Percentiles rank a stretch among this genome's conserved stretches.
Conservation (phyloP, 2,113 vertebrate species). For the Philantomba maxwellii region DNA sequence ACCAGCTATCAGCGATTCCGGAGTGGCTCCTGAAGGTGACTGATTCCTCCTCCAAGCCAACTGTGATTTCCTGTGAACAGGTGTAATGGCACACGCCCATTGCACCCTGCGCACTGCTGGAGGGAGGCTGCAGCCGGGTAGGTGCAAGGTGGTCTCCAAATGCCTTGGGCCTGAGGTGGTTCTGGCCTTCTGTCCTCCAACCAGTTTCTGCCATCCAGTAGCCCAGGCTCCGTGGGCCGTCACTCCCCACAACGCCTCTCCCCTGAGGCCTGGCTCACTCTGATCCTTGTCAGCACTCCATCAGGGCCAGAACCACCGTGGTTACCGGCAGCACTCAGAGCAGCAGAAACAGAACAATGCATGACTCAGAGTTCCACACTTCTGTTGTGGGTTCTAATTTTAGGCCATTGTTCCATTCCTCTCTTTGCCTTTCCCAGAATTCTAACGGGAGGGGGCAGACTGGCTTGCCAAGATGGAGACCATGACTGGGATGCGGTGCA, state of each 20-base stretch:
- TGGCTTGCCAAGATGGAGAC: constrained; percentile 18
- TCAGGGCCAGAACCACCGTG: not conserved
- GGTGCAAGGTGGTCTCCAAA: not conserved
- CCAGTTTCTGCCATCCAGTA: not conserved
- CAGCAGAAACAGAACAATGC: constrained; percentile 49
- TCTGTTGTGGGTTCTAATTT: constrained; percentile 70
- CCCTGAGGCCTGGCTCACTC: not conserved
- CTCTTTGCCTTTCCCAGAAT: constrained; percentile 63
- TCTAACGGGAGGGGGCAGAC: constrained; percentile 9
- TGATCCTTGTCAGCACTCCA: not conserved
- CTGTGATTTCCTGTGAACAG: not conserved
- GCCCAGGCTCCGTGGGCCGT: not conserved
- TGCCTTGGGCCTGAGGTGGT: not conserved
- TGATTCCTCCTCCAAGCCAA: not conserved
- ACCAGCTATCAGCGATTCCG: not conserved
- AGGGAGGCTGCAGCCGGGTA: not conserved
- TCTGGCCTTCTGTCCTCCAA: not conserved
- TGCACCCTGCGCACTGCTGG: not conserved
- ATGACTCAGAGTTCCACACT: constrained; percentile 59
- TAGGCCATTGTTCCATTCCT: constrained; percentile 61
- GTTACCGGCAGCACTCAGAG: constrained; percentile 2
- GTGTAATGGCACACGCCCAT: accelerated
- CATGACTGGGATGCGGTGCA: not conserved
- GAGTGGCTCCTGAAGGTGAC: not conserved
- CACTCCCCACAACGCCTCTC: not conserved